Conservation (phyloP, 2,797 vertebrate species). For the Molossus alvarezi region DNA sequence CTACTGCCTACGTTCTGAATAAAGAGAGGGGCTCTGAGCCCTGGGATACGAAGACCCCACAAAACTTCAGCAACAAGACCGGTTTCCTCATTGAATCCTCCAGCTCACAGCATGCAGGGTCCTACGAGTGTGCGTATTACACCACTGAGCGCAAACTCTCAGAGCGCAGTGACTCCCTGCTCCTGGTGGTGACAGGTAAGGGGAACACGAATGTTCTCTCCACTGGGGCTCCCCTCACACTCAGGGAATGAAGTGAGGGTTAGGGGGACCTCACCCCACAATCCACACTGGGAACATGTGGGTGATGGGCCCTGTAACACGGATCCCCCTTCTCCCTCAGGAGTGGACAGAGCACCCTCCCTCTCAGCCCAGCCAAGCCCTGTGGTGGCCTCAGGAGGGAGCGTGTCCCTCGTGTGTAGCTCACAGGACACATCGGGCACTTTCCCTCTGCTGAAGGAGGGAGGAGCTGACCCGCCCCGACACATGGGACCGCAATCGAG, state of each 20-base stretch:
- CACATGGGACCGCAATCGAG: fast-evolving
- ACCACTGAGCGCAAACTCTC: not conserved
- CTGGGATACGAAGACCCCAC: fast-evolving
- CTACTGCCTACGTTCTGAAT: not conserved
- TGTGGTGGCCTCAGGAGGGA: not conserved
- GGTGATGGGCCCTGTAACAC: fast-evolving
- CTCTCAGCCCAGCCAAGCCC: not conserved
- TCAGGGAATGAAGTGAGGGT: fast-evolving
- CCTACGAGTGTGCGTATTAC: not conserved
- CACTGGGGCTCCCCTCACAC: not conserved
- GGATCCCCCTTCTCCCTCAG: not conserved
- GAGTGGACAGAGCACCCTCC: not conserved
- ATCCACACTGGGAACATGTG: fast-evolving
- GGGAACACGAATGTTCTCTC: fast-evolving
- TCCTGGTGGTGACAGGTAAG: not conserved
- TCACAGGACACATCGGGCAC: fast-evolving
- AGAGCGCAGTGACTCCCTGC: not conserved
- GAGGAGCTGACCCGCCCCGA: fast-evolving
- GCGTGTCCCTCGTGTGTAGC: not conserved
- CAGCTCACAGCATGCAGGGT: not conserved
- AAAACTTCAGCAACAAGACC: fast-evolving
- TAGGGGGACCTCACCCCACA: not conserved
- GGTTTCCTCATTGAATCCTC: fast-evolving
- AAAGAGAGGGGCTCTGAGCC: fast-evolving
- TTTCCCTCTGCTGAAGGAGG: not conserved